phyloP scores from a whole-genome alignment of 2,113 vertebrate genomes.

The Tenebrosternarchus preto region DNA sequence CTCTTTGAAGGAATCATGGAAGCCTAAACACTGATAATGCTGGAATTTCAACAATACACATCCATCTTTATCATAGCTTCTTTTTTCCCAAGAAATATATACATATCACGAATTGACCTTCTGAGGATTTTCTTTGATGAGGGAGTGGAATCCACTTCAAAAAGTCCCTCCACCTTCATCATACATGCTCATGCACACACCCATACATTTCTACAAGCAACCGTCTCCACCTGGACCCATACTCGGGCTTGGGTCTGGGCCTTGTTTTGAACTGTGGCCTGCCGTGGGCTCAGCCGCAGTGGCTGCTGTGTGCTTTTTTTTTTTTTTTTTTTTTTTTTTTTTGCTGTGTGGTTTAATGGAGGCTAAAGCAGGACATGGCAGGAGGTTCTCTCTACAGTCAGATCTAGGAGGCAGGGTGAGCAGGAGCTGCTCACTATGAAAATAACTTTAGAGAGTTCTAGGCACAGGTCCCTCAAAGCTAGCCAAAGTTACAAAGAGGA shows the following conservation, averaged over 20 bases:
- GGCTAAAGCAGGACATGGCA: background rate
- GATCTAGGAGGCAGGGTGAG: no score
- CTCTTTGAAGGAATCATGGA: conserved; percentile 19
- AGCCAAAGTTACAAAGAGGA: no score
- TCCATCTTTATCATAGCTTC: background rate
- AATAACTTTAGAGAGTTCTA: no score
- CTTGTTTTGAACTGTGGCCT: background rate
- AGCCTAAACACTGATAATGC: conserved; percentile 15
- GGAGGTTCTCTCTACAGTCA: background rate
- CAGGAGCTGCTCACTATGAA: no score
- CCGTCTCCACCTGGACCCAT: background rate
- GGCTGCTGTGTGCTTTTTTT: background rate
- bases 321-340: no score
- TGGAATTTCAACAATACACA: conserved; percentile 21
- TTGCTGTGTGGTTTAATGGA: background rate
- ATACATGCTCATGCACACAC: conserved; percentile 14
- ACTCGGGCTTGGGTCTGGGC: background rate
- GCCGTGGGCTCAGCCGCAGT: background rate
- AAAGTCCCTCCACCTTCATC: background rate
- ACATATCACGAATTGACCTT: conserved; percentile 3
- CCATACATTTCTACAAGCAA: background rate
- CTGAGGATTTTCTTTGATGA: background rate
- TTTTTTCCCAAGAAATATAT: conserved; percentile 1
- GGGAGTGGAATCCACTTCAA: background rate
- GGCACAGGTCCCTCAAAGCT: no score